A percentile compares a stretch with the other conserved stretches of the same genome.
Conservation (phyloP, 2,797 vertebrate species). For the Ctenopoma multispine region DNA sequence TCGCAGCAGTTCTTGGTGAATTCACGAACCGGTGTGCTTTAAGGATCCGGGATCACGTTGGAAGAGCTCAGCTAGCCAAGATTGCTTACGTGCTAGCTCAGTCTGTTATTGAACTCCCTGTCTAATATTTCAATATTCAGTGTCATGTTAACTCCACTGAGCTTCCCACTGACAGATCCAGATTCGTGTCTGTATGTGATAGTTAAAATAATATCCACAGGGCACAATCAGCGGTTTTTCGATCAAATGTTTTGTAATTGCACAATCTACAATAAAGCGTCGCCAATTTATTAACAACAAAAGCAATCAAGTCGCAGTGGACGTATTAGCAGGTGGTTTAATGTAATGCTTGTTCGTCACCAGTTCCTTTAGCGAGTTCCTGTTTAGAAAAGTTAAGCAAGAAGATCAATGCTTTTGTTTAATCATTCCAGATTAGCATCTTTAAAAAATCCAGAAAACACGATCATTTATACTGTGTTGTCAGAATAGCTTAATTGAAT, state of each 20-base stretch:
- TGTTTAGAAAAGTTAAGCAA: slow-evolving; percentile 5
- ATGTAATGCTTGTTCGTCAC: not conserved
- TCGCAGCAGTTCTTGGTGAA: slow-evolving; percentile 21
- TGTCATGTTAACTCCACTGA: slow-evolving; percentile 13
- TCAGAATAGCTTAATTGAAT: not conserved
- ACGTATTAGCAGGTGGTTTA: not conserved
- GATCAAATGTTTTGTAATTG: not conserved
- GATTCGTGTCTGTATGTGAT: not conserved
- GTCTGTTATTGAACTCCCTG: slow-evolving; percentile 3
- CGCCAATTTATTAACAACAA: not conserved
- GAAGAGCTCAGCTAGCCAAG: not conserved
- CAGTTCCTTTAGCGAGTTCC: not conserved
- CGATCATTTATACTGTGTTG: no score
- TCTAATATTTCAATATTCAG: not conserved
- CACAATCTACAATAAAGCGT: not conserved
- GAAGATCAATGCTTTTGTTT: not conserved
- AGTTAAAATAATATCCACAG: not conserved
- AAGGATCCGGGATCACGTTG: slow-evolving; percentile 32
- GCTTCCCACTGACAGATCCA: slow-evolving; percentile 19
- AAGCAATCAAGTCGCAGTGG: not conserved
- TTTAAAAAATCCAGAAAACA: no score
- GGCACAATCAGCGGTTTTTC: no score
- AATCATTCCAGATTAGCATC: not conserved
- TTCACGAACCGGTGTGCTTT: not conserved
- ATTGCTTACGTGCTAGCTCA: not conserved